A percentile compares a stretch with the other conserved stretches of the same genome.
Conservation (phyloP, 2,797 vertebrate genomes). For the Oreochromis mossambicus region DNA sequence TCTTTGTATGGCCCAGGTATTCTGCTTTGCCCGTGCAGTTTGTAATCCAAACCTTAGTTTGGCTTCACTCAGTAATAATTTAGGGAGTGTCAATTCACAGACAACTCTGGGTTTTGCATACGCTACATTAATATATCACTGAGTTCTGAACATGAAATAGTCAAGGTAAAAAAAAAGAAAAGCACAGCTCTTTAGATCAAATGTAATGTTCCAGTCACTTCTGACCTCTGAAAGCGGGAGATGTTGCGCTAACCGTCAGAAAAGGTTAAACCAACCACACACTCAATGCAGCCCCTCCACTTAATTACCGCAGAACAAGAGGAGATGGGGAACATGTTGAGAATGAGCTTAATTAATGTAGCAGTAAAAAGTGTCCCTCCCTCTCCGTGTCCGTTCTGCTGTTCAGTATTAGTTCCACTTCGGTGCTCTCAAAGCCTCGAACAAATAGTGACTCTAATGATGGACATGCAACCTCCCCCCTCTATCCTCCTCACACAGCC, state of each 20-base stretch:
- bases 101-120: background rate
- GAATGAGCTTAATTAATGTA: slow-evolving; percentile 88
- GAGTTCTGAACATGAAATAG: background rate
- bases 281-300: slow-evolving; percentile 19
- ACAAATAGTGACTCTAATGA: slow-evolving; percentile 74
- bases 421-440: slow-evolving; percentile 63
- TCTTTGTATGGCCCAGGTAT: background rate
- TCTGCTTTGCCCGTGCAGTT: background rate
- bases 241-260: slow-evolving; percentile 10
- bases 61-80: background rate
- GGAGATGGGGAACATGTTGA: slow-evolving; percentile 60
- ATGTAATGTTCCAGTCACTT: background rate
- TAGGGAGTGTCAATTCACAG: background rate
- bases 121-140: background rate
- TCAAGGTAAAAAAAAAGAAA: background rate
- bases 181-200: background rate
- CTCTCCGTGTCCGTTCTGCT: slow-evolving; percentile 74
- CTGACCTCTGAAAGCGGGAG: slow-evolving; percentile 1
- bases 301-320: slow-evolving; percentile 47
- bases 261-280: slow-evolving; percentile 48
- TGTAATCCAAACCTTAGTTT: background rate
- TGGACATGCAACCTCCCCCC: slow-evolving; percentile 70
- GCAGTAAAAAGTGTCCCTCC: slow-evolving; percentile 81
- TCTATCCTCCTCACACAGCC: background rate
- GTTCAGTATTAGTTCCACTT: slow-evolving; percentile 82